Percentiles rank a stretch among this genome's conserved stretches.
phyloP scores from a whole-genome alignment of 2,888 invertebrate species.

The Platypus cylindrus region DNA sequence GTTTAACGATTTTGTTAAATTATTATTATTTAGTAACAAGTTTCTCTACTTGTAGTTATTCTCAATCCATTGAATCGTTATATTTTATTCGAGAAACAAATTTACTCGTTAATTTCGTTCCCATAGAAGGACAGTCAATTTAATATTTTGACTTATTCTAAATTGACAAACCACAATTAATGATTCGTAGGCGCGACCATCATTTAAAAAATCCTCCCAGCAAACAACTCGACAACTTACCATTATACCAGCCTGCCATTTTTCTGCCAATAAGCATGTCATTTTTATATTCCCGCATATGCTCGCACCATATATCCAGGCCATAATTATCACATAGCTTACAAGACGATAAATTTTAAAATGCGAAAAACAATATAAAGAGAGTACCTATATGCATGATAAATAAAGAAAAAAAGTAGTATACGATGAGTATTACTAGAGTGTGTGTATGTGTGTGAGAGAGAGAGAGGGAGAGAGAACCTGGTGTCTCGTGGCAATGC shows the following conservation, averaged over 20 bases:
- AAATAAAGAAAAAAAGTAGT: slow-evolving; percentile 12
- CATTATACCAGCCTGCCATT: slow-evolving; percentile 2
- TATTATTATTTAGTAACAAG: too few relatives aligned
- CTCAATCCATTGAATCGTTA: too few relatives aligned
- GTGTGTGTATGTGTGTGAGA: too few relatives aligned
- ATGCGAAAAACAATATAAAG: slow-evolving; percentile 13
- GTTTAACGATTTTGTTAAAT: too few relatives aligned
- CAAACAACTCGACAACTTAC: not conserved
- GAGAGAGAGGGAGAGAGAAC: too few relatives aligned
- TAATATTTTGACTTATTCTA: slow-evolving; percentile 1
- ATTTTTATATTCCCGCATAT: slow-evolving; percentile 8
- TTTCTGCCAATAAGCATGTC: slow-evolving; percentile 9
- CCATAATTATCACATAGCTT: slow-evolving; percentile 11
- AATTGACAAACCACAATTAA: too few relatives aligned
- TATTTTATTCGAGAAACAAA: too few relatives aligned
- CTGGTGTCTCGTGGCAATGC: slow-evolving; percentile 17
- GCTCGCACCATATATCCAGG: slow-evolving; percentile 7
- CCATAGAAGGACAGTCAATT: too few relatives aligned
- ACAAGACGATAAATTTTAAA: slow-evolving; percentile 11
- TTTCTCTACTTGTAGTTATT: too few relatives aligned
- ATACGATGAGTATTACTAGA: too few relatives aligned
- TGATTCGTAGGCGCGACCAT: not conserved
- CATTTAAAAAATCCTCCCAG: slow-evolving; percentile 1
- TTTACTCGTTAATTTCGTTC: too few relatives aligned
- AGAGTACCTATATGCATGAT: slow-evolving; percentile 12